Evolutionary conservation across 2,888 invertebrate species (phyloP).

Genomic region (Epistrophe grossulariae): DNA sequence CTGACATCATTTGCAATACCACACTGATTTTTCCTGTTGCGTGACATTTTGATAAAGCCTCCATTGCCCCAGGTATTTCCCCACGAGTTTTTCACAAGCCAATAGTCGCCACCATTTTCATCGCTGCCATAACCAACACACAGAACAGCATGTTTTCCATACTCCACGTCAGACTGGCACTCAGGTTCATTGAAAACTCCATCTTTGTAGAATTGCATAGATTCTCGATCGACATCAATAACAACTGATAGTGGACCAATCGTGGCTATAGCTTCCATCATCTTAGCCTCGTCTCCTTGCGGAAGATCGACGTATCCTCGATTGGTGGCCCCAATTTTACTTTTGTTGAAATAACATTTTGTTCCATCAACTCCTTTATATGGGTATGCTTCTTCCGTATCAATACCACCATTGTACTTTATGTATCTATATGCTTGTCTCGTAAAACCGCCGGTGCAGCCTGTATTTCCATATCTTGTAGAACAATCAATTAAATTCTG

Average conservation of each 20-base stretch:
- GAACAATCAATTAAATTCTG: conserved; percentile 97
- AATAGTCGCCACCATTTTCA: conserved; percentile 85
- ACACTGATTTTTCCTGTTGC: conserved; percentile 93
- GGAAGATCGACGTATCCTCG: conserved; percentile 91
- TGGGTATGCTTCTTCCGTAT: conserved; percentile 94
- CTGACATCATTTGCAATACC: conserved; percentile 93
- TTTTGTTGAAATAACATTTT: conserved; percentile 88
- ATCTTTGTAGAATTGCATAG: conserved; percentile 93
- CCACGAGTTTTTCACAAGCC: conserved; percentile 91
- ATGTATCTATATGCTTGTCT: conserved; percentile 94
- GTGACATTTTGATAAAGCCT: conserved; percentile 95
- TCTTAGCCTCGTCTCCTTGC: conserved; percentile 88
- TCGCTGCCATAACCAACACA: conserved; percentile 83
- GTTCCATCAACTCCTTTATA: conserved; percentile 90
- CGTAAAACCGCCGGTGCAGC: conserved; percentile 91
- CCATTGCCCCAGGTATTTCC: conserved; percentile 90
- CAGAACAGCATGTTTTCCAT: conserved; percentile 91
- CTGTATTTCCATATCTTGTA: conserved; percentile 92
- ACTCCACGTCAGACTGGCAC: conserved; percentile 86
- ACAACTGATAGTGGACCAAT: conserved; percentile 94
- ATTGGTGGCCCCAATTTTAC: conserved; percentile 90
- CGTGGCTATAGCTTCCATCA: conserved; percentile 92
- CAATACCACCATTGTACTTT: conserved; percentile 93
- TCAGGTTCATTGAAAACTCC: conserved; percentile 92
- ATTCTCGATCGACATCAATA: conserved; percentile 93